A percentile compares a stretch with the other conserved stretches of the same genome.
Evolutionary conservation across 23 tunicate genomes (phyloP).

Genomic region (Halocynthia roretzi): DNA sequence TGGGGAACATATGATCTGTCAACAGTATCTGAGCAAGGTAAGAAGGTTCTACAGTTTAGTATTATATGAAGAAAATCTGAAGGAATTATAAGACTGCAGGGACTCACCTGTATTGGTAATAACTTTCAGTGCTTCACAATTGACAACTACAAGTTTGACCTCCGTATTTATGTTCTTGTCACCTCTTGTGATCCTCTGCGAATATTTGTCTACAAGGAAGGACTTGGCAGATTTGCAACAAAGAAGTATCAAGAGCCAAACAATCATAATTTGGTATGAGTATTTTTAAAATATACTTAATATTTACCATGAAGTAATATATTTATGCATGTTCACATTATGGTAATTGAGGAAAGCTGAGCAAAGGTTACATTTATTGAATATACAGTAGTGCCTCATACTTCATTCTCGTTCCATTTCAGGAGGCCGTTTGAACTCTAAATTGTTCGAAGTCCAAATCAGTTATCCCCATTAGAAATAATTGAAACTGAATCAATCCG

Average conservation of each 20-base stretch:
- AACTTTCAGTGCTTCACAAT: conserved; percentile 66
- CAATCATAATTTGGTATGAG: conserved; percentile 80
- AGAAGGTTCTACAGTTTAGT: not conserved
- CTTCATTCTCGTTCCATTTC: no score
- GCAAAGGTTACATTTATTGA: no score
- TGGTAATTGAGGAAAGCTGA: not conserved
- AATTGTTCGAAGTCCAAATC: no score
- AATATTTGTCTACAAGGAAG: conserved; percentile 95
- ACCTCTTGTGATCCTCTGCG: conserved; percentile 95
- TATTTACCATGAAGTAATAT: not conserved
- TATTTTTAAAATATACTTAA: not conserved
- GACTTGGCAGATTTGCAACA: conserved; percentile 91
- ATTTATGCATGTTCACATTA: not conserved
- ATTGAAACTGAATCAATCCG: no score
- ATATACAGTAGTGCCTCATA: no score
- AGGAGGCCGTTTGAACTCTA: no score
- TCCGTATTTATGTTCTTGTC: conserved; percentile 90
- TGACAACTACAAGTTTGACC: conserved; percentile 96
- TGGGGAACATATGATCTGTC: conserved; percentile 95
- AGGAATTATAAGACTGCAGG: no score
- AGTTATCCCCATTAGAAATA: no score
- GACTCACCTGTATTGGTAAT: no score
- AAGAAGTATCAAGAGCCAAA: conserved; percentile 93
- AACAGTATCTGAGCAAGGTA: conserved; percentile 91
- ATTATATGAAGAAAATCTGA: no score